These are phyloP conservation scores for Drosophila hamatofila DNA, from an alignment of 2,888 invertebrate genomes.

Conservation along the genomic window DNA sequence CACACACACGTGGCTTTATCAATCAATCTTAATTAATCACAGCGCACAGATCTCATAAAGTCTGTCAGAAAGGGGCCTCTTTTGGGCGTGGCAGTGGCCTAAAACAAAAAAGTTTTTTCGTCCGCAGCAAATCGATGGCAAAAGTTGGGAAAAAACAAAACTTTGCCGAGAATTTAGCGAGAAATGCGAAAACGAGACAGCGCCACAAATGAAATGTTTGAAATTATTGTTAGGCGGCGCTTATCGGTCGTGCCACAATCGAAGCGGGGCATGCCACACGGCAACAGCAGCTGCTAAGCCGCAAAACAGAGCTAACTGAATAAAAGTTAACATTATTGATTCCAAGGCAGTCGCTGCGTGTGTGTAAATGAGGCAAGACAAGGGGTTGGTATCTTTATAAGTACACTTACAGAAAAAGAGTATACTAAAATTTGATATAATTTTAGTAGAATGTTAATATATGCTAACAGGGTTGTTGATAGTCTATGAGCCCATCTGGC, in stretches of 20 bases:
- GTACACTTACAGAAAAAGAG: neutral
- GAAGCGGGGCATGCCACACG: slow-evolving; percentile 17
- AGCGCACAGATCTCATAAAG: slow-evolving; percentile 80
- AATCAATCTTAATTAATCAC: slow-evolving; percentile 85
- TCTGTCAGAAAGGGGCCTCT: slow-evolving; percentile 10
- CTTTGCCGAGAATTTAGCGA: slow-evolving; percentile 18
- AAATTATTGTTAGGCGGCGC: slow-evolving; percentile 45
- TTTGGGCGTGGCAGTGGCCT: slow-evolving; percentile 59
- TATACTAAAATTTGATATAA: neutral
- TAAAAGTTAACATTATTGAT: slow-evolving; percentile 51
- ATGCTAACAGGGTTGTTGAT: too few relatives aligned
- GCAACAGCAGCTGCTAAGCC: slow-evolving; percentile 23
- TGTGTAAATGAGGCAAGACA: slow-evolving; percentile 6
- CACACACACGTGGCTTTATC: slow-evolving; percentile 74
- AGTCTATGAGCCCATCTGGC: too few relatives aligned
- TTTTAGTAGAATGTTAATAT: neutral
- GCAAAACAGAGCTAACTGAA: slow-evolving; percentile 40
- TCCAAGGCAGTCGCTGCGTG: slow-evolving; percentile 1
- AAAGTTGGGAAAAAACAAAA: slow-evolving; percentile 31
- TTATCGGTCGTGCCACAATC: slow-evolving; percentile 54
- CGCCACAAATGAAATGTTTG: slow-evolving; percentile 48
- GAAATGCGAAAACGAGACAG: slow-evolving; percentile 29
- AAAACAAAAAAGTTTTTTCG: slow-evolving; percentile 69
- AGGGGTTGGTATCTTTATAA: neutral
- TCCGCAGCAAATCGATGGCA: slow-evolving; percentile 67